A percentile compares a stretch with the other conserved stretches of the same genome.
Evolutionary conservation across 1,140 invertebrate genomes (phyloP).

Genomic region (Hyles vespertilio): DNA sequence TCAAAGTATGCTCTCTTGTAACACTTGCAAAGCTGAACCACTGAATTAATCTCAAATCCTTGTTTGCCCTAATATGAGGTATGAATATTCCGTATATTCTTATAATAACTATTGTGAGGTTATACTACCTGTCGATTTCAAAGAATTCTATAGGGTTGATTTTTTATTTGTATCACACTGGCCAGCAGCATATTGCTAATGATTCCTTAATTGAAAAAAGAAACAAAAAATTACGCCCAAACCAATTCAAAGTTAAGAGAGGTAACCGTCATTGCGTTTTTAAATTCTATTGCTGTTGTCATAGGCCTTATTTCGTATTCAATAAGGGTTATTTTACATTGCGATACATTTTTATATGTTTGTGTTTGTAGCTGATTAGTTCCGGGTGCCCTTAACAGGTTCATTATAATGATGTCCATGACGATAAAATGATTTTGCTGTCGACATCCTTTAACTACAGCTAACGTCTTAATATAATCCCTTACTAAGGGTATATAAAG

Average conservation of each 20-base stretch:
- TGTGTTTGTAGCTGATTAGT: conserved; percentile 18
- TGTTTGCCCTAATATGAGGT: no score
- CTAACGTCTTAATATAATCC: no score
- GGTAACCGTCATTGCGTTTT: neutral
- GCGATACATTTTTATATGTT: neutral
- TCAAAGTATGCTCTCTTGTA: no score
- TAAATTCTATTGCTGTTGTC: neutral
- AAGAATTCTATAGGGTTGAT: no score
- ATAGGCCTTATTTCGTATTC: neutral
- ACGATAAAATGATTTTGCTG: neutral
- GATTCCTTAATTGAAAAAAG: conserved; percentile 12
- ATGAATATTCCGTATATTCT: no score
- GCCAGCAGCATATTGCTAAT: conserved; percentile 12
- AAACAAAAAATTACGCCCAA: neutral
- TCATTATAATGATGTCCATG: conserved; percentile 1
- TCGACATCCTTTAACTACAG: no score
- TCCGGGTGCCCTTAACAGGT: conserved; percentile 10
- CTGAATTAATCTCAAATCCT: no score
- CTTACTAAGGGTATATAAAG: no score
- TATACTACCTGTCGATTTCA: no score
- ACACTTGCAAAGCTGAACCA: no score
- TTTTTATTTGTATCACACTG: neutral
- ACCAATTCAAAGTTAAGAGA: neutral
- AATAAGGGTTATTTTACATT: conserved; percentile 8
- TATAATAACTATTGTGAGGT: no score